Evolutionary conservation across 1,140 invertebrate genomes (phyloP).

Genomic region (Dendrolimus kikuchii): DNA sequence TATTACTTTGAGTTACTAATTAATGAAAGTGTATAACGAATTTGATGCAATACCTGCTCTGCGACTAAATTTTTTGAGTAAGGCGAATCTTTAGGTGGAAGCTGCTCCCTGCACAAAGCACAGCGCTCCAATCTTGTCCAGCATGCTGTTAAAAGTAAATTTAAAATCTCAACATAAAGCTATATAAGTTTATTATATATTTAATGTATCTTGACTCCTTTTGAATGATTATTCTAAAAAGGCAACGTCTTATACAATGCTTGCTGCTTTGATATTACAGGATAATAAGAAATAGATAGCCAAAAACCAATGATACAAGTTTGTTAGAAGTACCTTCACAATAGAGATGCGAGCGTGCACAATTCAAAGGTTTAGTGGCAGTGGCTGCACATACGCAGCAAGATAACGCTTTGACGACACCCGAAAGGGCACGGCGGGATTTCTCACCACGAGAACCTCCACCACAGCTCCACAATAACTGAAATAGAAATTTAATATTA

Average conservation of each 20-base stretch:
- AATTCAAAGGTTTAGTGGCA: conserved; percentile 39
- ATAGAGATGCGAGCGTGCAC: conserved; percentile 50
- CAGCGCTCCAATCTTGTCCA: conserved; percentile 50
- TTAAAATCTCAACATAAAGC: background rate
- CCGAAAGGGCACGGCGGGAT: conserved; percentile 43
- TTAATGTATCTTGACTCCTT: too few relatives aligned
- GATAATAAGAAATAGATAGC: too few relatives aligned
- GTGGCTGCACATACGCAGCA: conserved; percentile 55
- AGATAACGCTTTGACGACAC: conserved; percentile 41
- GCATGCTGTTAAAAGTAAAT: conserved; percentile 33
- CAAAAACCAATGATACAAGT: too few relatives aligned
- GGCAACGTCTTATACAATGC: too few relatives aligned
- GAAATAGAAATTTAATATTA: background rate
- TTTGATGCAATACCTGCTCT: conserved; percentile 39
- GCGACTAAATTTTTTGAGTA: conserved; percentile 55
- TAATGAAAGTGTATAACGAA: too few relatives aligned
- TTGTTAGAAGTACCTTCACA: conserved; percentile 33
- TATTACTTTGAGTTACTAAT: too few relatives aligned
- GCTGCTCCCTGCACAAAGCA: conserved; percentile 46
- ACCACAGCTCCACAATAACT: conserved; percentile 56
- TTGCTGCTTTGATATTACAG: too few relatives aligned
- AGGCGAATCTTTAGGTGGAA: conserved; percentile 49
- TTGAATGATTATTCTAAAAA: too few relatives aligned
- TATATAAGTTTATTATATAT: too few relatives aligned
- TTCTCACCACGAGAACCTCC: conserved; percentile 46